Percentiles rank a stretch among this genome's conserved stretches.
These are phyloP conservation scores for Allacma fusca DNA, from an alignment of 2,888 invertebrate genomes.

Conservation along the genomic window DNA sequence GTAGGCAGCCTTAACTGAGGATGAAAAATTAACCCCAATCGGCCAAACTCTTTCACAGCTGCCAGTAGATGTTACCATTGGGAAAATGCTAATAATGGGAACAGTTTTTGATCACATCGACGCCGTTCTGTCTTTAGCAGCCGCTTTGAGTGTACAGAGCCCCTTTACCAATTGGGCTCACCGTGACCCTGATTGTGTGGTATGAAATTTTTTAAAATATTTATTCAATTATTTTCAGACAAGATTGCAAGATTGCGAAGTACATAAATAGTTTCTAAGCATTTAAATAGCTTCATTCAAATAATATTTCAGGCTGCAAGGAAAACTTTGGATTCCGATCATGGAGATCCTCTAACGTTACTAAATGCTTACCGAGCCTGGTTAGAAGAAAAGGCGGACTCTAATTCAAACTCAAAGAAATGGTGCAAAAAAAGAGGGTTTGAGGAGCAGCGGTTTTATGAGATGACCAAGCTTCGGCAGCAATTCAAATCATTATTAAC, in stretches of 20 bases:
- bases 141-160: slow-evolving; percentile 90
- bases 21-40: slow-evolving; percentile 83
- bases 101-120: slow-evolving; percentile 87
- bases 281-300: no score
- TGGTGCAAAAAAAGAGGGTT: slow-evolving; percentile 92
- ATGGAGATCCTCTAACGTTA: slow-evolving; percentile 93
- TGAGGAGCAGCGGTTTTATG: slow-evolving; percentile 97
- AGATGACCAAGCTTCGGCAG: slow-evolving; percentile 88
- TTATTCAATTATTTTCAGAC: no score
- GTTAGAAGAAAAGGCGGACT: slow-evolving; percentile 78
- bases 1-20: slow-evolving; percentile 73
- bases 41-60: slow-evolving; percentile 86
- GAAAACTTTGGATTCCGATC: slow-evolving; percentile 85
- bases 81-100: slow-evolving; percentile 94
- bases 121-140: slow-evolving; percentile 87
- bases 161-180: slow-evolving; percentile 91
- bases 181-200: slow-evolving; percentile 83
- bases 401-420: slow-evolving; percentile 68
- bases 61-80: slow-evolving; percentile 93
- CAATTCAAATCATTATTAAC: slow-evolving; percentile 86
- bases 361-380: slow-evolving; percentile 88
- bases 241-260: no score
- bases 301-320: slow-evolving; percentile 74
- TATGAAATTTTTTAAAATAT: slow-evolving; percentile 62
- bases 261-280: no score